phyloP scores from a whole-genome alignment of 92 coral and sea anemone genomes.

The Heteractis magnifica region DNA sequence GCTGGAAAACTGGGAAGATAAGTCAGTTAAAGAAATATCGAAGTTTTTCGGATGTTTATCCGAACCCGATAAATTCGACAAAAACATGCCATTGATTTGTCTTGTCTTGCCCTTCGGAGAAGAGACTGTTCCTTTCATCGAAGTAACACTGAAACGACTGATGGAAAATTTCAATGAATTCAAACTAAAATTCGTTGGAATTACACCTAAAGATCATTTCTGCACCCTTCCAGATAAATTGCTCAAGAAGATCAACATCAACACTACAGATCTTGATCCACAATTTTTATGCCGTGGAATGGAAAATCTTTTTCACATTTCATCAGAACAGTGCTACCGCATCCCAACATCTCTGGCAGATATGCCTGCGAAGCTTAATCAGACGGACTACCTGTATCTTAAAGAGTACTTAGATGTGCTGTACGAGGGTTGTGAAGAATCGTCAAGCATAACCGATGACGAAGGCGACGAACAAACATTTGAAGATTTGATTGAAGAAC shows the following conservation, averaged over 20 bases:
- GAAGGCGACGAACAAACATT: constrained; percentile 38
- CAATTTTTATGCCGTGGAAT: constrained; percentile 54
- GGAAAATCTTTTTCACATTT: constrained; percentile 31
- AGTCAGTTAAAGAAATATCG: constrained; percentile 52
- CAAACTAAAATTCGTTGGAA: constrained; percentile 40
- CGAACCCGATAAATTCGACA: constrained; percentile 82
- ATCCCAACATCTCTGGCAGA: constrained; percentile 76
- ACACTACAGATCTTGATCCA: constrained; percentile 44
- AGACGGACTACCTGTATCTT: constrained; percentile 56
- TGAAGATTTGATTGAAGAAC: constrained; percentile 51
- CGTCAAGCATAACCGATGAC: constrained; percentile 22
- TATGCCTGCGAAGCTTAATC: constrained; percentile 40
- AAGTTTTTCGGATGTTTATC: constrained; percentile 71
- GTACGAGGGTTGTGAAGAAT: constrained; percentile 68
- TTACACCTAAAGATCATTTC: not conserved
- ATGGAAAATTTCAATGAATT: constrained; percentile 73
- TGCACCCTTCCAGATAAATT: not conserved
- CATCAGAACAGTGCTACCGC: constrained; percentile 32
- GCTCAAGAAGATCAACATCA: not conserved
- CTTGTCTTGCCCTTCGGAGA: constrained; percentile 69
- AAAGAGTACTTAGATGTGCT: constrained; percentile 70
- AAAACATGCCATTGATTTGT: constrained; percentile 71
- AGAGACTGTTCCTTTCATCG: constrained; percentile 49
- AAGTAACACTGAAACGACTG: constrained; percentile 63
- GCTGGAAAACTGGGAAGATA: constrained; percentile 69